Conservation (phyloP, 2,113 vertebrate species). For the Herpetotheres cachinnans region DNA sequence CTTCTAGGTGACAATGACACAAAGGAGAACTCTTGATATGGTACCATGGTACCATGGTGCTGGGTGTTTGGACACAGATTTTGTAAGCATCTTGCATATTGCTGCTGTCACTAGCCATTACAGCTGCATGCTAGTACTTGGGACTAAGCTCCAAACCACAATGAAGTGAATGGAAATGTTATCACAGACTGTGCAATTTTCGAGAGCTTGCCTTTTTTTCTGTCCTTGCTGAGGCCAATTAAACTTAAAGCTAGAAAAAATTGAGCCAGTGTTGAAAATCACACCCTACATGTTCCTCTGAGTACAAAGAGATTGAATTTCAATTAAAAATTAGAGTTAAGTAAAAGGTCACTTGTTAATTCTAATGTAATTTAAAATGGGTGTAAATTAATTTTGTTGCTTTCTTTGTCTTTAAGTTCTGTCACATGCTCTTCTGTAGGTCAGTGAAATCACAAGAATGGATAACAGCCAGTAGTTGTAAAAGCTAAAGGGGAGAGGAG, state of each 20-base stretch:
- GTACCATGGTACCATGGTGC: too few relatives aligned
- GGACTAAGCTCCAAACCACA: background rate
- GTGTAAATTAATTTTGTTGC: background rate
- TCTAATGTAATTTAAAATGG: background rate
- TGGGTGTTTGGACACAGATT: background rate
- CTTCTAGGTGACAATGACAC: background rate
- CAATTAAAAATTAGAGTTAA: background rate
- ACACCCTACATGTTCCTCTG: background rate
- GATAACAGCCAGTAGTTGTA: background rate
- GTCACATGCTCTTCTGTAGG: background rate
- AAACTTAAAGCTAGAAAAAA: background rate
- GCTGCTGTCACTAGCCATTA: background rate
- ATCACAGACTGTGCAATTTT: background rate
- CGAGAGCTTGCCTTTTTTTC: background rate
- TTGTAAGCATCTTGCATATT: background rate
- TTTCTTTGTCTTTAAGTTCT: background rate
- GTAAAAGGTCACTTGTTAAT: background rate
- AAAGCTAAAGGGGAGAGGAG: background rate
- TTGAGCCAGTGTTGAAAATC: background rate
- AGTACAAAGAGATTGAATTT: background rate
- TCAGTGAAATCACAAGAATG: background rate
- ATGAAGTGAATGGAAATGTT: background rate
- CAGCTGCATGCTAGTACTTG: background rate
- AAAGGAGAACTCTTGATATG: background rate
- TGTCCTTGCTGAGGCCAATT: background rate